phyloP scores from a whole-genome alignment of 2,797 vertebrate genomes.

The Micromesistius poutassou region DNA sequence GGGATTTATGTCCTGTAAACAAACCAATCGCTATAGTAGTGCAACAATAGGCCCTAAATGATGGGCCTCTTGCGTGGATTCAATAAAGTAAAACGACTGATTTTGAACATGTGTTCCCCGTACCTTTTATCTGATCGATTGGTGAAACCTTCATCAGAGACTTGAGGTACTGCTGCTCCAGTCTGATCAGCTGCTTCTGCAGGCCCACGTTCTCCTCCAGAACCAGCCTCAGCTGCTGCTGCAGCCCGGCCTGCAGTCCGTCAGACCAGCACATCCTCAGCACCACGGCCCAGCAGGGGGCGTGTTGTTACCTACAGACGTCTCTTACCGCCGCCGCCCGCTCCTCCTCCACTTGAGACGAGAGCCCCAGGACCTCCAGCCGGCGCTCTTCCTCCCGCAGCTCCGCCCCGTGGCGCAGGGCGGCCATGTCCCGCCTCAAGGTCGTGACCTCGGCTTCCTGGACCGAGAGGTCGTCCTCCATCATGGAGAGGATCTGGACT shows the following conservation, averaged over 20 bases:
- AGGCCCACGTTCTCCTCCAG: conserved; percentile 77
- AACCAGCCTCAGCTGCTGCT: conserved; percentile 68
- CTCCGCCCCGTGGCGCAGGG: conserved; percentile 47
- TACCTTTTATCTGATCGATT: conserved; percentile 65
- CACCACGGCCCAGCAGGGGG: not conserved
- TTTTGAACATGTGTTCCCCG: not conserved
- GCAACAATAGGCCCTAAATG: not conserved
- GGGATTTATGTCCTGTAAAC: not conserved
- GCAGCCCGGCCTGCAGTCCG: conserved; percentile 64
- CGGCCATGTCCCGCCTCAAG: conserved; percentile 60
- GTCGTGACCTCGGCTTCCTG: conserved; percentile 61
- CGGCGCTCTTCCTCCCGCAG: conserved; percentile 55
- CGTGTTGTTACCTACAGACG: not conserved
- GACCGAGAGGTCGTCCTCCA: conserved; percentile 61
- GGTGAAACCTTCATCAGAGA: conserved; percentile 55
- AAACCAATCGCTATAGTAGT: not conserved
- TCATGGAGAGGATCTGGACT: conserved; percentile 75
- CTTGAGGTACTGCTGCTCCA: conserved; percentile 68
- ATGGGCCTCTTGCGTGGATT: not conserved
- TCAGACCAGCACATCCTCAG: not conserved
- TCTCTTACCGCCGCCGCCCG: conserved; percentile 64
- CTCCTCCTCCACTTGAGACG: conserved; percentile 59
- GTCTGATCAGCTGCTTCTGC: conserved; percentile 73
- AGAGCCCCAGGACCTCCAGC: conserved; percentile 48
- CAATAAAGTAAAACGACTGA: not conserved